Evolutionary conservation across 1,140 invertebrate species (phyloP).

Genomic region (Sipha flava): DNA sequence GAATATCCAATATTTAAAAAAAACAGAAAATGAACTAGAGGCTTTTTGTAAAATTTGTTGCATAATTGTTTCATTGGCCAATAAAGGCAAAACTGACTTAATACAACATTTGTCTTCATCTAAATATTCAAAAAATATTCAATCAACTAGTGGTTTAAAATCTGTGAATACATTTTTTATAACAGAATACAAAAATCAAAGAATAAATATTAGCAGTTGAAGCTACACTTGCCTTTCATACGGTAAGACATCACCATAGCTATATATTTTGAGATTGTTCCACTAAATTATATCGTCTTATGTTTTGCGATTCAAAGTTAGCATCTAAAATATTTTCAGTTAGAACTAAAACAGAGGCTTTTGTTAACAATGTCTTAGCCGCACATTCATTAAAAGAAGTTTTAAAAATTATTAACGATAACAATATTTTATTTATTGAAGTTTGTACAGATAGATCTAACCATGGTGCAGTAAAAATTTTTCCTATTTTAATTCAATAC

Average conservation of each 20-base stretch:
- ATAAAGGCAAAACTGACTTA: not conserved
- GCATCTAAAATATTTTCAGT: not conserved
- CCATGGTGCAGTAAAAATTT: not conserved
- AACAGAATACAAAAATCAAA: not conserved
- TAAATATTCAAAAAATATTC: too few relatives aligned
- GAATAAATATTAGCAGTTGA: not conserved
- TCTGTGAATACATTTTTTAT: not conserved
- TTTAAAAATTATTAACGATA: not conserved
- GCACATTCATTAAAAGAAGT: not conserved
- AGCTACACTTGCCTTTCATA: not conserved
- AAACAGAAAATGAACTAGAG: not conserved
- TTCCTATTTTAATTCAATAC: not conserved
- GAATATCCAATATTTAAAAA: not conserved
- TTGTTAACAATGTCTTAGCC: not conserved
- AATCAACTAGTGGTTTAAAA: not conserved
- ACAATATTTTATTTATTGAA: not conserved
- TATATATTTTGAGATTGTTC: not conserved
- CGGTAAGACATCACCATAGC: not conserved
- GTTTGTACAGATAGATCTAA: not conserved
- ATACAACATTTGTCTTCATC: too few relatives aligned
- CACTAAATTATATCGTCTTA: not conserved
- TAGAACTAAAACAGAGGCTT: not conserved
- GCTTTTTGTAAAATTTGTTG: not conserved
- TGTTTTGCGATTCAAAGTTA: not conserved
- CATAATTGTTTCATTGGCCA: not conserved